A percentile compares a stretch with the other conserved stretches of the same genome.
phyloP scores from a whole-genome alignment of 1,140 invertebrate genomes.

The Tenebrio molitor region DNA sequence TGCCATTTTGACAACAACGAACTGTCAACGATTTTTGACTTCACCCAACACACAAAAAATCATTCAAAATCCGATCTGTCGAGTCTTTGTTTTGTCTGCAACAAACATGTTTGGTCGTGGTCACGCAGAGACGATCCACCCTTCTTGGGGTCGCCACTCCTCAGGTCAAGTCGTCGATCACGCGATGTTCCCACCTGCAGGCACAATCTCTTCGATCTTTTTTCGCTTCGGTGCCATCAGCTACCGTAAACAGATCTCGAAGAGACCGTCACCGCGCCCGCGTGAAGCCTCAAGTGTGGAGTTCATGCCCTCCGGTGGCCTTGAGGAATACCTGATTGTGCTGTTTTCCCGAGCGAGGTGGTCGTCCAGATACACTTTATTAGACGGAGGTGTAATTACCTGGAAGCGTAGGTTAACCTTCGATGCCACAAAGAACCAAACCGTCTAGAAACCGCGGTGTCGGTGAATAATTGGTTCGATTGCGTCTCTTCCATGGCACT shows the following conservation, averaged over 20 bases:
- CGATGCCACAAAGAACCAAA: constrained; percentile 2
- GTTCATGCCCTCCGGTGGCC: constrained; percentile 25
- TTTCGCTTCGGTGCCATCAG: background rate
- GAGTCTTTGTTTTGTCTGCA: background rate
- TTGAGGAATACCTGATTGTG: constrained; percentile 33
- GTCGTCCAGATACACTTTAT: background rate
- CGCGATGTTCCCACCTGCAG: background rate
- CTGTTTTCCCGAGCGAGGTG: constrained; percentile 17
- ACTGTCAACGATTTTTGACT: too few species aligned
- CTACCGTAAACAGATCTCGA: constrained; percentile 4
- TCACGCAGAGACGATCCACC: background rate
- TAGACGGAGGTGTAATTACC: background rate
- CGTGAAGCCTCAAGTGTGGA: constrained; percentile 7
- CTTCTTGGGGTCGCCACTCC: background rate
- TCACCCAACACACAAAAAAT: too few species aligned
- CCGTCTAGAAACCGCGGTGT: background rate
- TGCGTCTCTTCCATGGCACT: background rate
- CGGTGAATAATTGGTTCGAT: background rate
- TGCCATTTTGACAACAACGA: too few species aligned
- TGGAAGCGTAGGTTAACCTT: too few species aligned
- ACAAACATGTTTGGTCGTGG: background rate
- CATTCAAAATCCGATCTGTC: too few species aligned
- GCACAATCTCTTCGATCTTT: background rate
- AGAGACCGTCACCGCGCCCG: background rate
- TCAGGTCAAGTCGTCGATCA: background rate